Evolutionary conservation across 2,888 invertebrate species (phyloP).

Genomic region (Tinea semifulvella): DNA sequence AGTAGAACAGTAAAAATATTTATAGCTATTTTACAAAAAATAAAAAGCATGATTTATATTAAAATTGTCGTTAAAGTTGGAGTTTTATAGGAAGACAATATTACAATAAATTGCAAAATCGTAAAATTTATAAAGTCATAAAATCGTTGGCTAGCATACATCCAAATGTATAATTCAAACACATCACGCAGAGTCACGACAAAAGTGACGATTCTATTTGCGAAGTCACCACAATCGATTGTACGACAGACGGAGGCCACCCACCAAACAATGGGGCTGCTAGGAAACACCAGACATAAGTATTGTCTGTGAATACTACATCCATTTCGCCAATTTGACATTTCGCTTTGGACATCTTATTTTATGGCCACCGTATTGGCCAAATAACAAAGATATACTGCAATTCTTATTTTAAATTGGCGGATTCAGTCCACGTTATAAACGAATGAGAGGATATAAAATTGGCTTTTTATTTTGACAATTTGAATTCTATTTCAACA

Average conservation of each 20-base stretch:
- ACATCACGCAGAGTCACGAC: constrained; percentile 20
- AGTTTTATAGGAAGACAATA: no score
- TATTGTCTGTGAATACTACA: constrained; percentile 8
- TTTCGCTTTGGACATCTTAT: constrained; percentile 10
- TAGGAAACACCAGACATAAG: constrained; percentile 8
- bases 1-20: no score
- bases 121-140: not conserved
- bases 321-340: constrained; percentile 10
- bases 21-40: no score
- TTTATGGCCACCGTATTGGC: not conserved
- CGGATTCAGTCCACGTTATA: not conserved
- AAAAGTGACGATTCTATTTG: constrained; percentile 46
- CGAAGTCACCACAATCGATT: constrained; percentile 39
- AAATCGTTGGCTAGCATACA: constrained; percentile 4
- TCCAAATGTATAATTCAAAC: constrained; percentile 5
- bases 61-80: no score
- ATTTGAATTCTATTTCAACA: no score
- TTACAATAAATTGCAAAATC: constrained; percentile 2
- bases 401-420: not conserved
- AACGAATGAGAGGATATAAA: not conserved
- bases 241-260: constrained; percentile 10
- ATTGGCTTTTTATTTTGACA: constrained; percentile 5
- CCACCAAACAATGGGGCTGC: constrained; percentile 14
- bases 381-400: constrained; percentile 1
- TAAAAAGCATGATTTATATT: no score